Percentiles rank a stretch among this genome's conserved stretches.
These are phyloP conservation scores for Deilephila elpenor DNA, from an alignment of 2,888 invertebrate genomes.

Conservation along the genomic window DNA sequence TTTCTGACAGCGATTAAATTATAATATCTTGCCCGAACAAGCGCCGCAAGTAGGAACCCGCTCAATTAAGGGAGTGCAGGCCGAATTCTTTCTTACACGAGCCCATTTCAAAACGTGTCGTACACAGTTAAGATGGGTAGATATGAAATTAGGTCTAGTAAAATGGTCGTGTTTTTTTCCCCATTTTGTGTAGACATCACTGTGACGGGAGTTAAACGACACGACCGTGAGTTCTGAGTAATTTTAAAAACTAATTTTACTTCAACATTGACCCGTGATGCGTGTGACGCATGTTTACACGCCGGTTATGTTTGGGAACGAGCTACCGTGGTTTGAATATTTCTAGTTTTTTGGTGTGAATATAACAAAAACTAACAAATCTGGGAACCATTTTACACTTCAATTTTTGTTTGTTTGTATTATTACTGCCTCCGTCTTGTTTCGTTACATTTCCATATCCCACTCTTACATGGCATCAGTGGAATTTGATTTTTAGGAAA, in stretches of 20 bases:
- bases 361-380: not conserved
- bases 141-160: conserved; percentile 30
- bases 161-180: conserved; percentile 26
- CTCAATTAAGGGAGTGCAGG: conserved; percentile 24
- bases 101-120: conserved; percentile 29
- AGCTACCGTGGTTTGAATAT: not conserved
- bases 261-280: conserved; percentile 53
- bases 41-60: conserved; percentile 4
- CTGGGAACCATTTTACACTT: no score
- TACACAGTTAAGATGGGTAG: conserved; percentile 28
- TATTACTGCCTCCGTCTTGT: not conserved
- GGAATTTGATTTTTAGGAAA: no score
- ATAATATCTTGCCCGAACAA: conserved; percentile 1
- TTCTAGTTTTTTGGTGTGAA: conserved; percentile 17
- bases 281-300: conserved; percentile 40
- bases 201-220: conserved; percentile 39
- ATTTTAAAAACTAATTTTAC: conserved; percentile 51
- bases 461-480: no score
- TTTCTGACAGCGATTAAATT: conserved; percentile 4
- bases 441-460: not conserved
- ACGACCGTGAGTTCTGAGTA: conserved; percentile 39
- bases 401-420: no score
- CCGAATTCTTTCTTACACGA: conserved; percentile 19
- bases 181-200: conserved; percentile 40
- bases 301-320: conserved; percentile 19